Evolutionary conservation across 1,140 invertebrate species (phyloP).

Genomic region (Pollicipes pollicipes): DNA sequence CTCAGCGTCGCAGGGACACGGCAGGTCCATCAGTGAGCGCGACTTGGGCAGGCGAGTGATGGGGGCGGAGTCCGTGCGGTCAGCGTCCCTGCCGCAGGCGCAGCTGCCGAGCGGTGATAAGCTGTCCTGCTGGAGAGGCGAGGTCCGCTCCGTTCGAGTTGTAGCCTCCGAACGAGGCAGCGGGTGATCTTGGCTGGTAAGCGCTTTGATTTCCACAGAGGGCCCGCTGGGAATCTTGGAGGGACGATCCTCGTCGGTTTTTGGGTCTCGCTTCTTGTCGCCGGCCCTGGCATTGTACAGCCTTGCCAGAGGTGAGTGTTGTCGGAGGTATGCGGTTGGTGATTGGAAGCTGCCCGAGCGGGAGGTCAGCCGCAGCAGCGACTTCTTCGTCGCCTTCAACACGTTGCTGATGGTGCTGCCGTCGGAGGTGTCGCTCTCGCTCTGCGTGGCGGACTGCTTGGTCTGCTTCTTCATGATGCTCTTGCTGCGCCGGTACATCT

Average conservation of each 20-base stretch:
- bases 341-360: constrained; percentile 16
- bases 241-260: background rate
- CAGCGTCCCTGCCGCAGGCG: too few relatives aligned
- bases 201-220: background rate
- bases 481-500: constrained; percentile 70
- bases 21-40: background rate
- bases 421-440: constrained; percentile 34
- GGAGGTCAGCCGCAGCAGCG: constrained; percentile 19
- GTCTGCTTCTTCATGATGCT: constrained; percentile 62
- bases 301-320: constrained; percentile 15
- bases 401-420: constrained; percentile 37
- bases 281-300: constrained; percentile 6
- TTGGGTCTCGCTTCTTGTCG: background rate
- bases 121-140: too few relatives aligned
- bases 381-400: constrained; percentile 20
- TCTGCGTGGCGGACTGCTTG: constrained; percentile 14
- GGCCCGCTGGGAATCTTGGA: background rate
- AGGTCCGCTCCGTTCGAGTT: too few relatives aligned
- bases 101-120: background rate
- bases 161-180: too few relatives aligned
- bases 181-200: too few relatives aligned
- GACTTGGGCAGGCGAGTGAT: background rate
- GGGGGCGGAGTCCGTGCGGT: too few relatives aligned
- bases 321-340: constrained; percentile 13
- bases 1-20: constrained; percentile 56